Percentiles rank a stretch among this genome's conserved stretches.
These are phyloP conservation scores for Gallinago paraguaiae DNA, from an alignment of 2,113 vertebrate species.

Conservation along the genomic window DNA sequence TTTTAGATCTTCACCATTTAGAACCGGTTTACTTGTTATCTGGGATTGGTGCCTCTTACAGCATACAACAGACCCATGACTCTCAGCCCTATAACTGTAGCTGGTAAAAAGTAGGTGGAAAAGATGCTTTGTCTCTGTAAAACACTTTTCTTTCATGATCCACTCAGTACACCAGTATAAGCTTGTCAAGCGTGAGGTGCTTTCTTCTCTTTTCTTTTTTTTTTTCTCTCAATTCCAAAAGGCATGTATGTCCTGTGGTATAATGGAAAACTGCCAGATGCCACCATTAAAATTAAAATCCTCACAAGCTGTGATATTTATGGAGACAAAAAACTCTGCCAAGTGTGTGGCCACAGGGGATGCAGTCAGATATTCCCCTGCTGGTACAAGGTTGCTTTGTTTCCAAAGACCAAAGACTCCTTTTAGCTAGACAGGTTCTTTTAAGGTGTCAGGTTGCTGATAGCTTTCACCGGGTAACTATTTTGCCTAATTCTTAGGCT, in stretches of 20 bases:
- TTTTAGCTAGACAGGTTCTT: not conserved
- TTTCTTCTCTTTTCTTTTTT: not conserved
- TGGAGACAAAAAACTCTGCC: not conserved
- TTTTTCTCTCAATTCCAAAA: not conserved
- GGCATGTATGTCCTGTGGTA: not conserved
- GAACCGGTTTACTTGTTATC: not conserved
- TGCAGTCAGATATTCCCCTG: not conserved
- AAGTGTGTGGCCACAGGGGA: not conserved
- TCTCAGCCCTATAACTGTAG: not conserved
- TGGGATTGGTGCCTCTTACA: not conserved
- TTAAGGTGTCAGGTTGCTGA: not conserved
- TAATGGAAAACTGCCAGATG: constrained; percentile 11
- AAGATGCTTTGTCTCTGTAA: not conserved
- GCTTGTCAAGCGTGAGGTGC: not conserved
- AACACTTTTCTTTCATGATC: not conserved
- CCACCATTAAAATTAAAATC: constrained; percentile 2
- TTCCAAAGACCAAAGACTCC: not conserved
- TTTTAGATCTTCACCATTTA: not conserved
- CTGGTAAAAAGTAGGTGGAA: not conserved
- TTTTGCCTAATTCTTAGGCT: not conserved
- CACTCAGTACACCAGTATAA: not conserved
- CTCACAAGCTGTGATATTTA: not conserved
- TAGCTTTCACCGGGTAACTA: not conserved
- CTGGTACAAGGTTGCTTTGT: not conserved
- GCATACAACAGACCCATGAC: not conserved